Evolutionary conservation across 1,140 invertebrate genomes (phyloP).

Genomic region (Medauroidea extradentata): DNA sequence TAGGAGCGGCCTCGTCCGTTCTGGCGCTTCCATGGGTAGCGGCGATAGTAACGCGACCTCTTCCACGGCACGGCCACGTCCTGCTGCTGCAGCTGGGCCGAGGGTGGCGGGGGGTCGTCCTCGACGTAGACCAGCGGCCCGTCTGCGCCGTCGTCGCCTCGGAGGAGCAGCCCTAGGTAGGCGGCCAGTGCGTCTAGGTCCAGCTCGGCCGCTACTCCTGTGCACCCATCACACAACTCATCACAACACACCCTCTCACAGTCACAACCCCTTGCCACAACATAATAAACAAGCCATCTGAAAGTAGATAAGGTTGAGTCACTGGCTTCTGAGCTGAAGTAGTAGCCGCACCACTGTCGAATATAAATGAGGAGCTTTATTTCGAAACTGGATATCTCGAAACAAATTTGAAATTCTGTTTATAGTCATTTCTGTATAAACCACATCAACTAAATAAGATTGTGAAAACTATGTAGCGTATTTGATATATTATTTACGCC

Average conservation of each 20-base stretch:
- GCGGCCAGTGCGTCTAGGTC: conserved; percentile 22
- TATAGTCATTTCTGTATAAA: too few species aligned
- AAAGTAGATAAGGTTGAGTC: too few species aligned
- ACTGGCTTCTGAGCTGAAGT: too few species aligned
- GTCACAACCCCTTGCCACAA: too few species aligned
- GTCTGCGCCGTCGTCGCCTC: conserved; percentile 18
- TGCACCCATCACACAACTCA: conserved; percentile 8
- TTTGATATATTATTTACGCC: too few species aligned
- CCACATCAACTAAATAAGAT: too few species aligned
- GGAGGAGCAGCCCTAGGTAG: conserved; percentile 26
- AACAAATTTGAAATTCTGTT: too few species aligned
- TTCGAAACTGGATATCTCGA: too few species aligned
- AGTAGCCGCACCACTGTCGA: too few species aligned
- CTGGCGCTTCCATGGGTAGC: conserved; percentile 58
- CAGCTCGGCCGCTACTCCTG: conserved; percentile 1
- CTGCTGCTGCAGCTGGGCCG: conserved; percentile 9
- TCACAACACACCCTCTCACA: neutral
- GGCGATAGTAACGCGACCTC: conserved; percentile 53
- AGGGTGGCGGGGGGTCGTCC: neutral
- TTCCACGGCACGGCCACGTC: conserved; percentile 37
- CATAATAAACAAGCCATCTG: too few species aligned
- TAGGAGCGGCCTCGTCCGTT: conserved; percentile 46
- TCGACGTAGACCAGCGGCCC: conserved; percentile 28
- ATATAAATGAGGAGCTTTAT: too few species aligned
- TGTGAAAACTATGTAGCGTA: too few species aligned